These are phyloP conservation scores for Elgaria multicarinata DNA, from an alignment of 2,113 vertebrate species.

Conservation along the genomic window DNA sequence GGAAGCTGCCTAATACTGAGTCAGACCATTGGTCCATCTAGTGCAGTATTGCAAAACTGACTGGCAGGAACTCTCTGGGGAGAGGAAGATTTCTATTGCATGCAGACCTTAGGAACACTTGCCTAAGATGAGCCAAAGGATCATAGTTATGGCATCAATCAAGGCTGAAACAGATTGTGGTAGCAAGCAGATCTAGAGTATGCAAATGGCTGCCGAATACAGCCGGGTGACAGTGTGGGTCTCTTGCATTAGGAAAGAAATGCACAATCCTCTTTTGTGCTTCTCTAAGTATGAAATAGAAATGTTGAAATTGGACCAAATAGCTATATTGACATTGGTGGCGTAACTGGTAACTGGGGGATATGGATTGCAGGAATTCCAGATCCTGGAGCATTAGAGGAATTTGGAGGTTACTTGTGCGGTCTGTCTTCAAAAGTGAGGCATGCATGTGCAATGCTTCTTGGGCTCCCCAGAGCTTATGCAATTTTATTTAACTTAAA, in stretches of 20 bases:
- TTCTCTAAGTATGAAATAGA: constrained; percentile 32
- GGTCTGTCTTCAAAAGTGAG: constrained; percentile 25
- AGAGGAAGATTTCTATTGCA: neutral
- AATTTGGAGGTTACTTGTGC: constrained; percentile 31
- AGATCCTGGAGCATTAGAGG: constrained; percentile 21
- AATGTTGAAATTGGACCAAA: constrained; percentile 32
- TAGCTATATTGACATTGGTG: constrained; percentile 21
- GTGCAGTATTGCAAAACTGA: too few species aligned
- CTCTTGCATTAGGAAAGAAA: constrained; percentile 27
- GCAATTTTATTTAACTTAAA: neutral
- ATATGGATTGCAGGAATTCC: constrained; percentile 30
- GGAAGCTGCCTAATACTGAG: too few species aligned
- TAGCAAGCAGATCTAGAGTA: neutral
- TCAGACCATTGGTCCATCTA: too few species aligned
- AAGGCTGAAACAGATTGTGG: neutral
- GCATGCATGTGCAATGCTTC: constrained; percentile 14
- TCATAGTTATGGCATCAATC: neutral
- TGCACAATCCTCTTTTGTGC: constrained; percentile 10
- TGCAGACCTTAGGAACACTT: neutral
- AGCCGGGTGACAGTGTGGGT: neutral
- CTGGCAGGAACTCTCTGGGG: too few species aligned
- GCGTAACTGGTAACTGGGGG: constrained; percentile 7
- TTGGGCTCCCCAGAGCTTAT: neutral
- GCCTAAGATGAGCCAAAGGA: neutral
- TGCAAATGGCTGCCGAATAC: neutral